Evolutionary conservation across 1,140 invertebrate genomes (phyloP).

Genomic region (Magallana angulata): DNA sequence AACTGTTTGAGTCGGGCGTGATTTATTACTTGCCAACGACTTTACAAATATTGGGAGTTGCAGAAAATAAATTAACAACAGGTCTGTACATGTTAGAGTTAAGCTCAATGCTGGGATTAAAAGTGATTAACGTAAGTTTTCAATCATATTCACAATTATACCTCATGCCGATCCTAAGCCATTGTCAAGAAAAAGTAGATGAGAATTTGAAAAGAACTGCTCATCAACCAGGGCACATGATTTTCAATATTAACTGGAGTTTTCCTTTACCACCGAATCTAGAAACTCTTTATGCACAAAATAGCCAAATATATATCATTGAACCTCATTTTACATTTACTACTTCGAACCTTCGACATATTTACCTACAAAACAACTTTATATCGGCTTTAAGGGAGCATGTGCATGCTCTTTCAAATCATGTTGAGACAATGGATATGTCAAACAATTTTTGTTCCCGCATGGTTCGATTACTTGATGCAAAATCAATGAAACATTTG

Average conservation of each 20-base stretch:
- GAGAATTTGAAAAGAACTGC: too few species aligned
- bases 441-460: not conserved
- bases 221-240: too few species aligned
- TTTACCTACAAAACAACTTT: not conserved
- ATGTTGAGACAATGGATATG: not conserved
- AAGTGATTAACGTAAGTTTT: not conserved
- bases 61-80: not conserved
- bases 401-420: not conserved
- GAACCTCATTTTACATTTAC: not conserved
- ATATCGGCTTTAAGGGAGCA: not conserved
- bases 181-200: not conserved
- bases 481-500: not conserved
- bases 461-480: not conserved
- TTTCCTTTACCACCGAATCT: not conserved
- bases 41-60: not conserved
- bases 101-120: not conserved
- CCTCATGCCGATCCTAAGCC: not conserved
- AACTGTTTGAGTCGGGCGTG: not conserved
- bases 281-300: not conserved
- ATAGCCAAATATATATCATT: not conserved
- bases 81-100: not conserved
- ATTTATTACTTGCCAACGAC: not conserved
- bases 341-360: not conserved
- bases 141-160: not conserved
- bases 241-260: too few species aligned